A percentile compares a stretch with the other conserved stretches of the same genome.
Evolutionary conservation across 2,888 invertebrate species (phyloP).

Genomic region (Germaria angustata): DNA sequence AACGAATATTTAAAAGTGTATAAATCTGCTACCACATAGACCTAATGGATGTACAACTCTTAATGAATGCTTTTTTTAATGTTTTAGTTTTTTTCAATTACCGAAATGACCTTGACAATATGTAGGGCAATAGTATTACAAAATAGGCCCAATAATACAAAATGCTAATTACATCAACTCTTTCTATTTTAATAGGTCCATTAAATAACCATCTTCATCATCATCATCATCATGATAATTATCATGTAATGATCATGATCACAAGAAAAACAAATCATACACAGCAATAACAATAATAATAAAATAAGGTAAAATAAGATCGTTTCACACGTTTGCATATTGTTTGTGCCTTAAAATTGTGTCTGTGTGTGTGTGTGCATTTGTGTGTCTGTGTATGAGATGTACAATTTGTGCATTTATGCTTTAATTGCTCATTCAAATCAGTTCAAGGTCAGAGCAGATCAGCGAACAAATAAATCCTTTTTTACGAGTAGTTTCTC

Average conservation of each 20-base stretch:
- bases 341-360: not conserved
- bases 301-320: conserved; percentile 29
- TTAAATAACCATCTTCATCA: conserved; percentile 34
- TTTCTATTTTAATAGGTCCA: conserved; percentile 53
- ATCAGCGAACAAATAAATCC: conserved; percentile 32
- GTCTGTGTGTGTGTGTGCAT: not conserved
- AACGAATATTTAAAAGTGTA: no score
- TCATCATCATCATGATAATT: not conserved
- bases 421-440: conserved; percentile 20
- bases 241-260: not conserved
- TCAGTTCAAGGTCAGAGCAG: conserved; percentile 71
- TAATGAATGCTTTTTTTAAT: not conserved
- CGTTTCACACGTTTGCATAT: conserved; percentile 45
- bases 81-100: not conserved
- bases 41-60: not conserved
- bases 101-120: conserved; percentile 44
- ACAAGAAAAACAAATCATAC: not conserved
- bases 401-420: conserved; percentile 6
- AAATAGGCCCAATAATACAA: not conserved
- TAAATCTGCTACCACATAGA: not conserved
- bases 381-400: not conserved
- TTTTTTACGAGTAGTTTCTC: conserved; percentile 24
- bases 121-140: not conserved
- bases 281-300: not conserved
- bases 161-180: conserved; percentile 50